phyloP scores from a whole-genome alignment of 2,888 invertebrate species.

The Epinotia demarniana region DNA sequence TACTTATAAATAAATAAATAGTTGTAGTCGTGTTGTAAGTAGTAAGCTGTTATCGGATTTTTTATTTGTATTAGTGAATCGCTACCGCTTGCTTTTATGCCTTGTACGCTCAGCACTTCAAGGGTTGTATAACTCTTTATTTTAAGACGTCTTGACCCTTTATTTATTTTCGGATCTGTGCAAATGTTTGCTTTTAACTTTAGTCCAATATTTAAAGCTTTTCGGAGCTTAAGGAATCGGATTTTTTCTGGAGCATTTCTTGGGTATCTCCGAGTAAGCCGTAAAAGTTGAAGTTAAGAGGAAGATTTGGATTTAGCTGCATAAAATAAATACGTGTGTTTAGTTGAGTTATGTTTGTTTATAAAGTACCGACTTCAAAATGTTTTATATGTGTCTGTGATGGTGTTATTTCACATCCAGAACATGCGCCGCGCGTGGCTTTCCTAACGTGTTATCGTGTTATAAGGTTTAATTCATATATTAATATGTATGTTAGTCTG shows the following conservation, averaged over 20 bases:
- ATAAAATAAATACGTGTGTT: background rate
- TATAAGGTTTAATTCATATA: too few relatives aligned
- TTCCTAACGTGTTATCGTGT: too few relatives aligned
- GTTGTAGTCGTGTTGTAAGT: too few relatives aligned
- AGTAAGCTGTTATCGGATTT: background rate
- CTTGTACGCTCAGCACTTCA: background rate
- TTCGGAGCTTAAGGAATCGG: slow-evolving; percentile 30
- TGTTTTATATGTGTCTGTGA: too few relatives aligned
- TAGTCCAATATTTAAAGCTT: slow-evolving; percentile 29
- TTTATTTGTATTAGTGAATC: background rate
- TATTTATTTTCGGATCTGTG: slow-evolving; percentile 34
- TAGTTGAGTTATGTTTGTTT: background rate
- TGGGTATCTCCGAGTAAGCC: slow-evolving; percentile 6
- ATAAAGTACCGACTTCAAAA: too few relatives aligned
- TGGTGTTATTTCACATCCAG: too few relatives aligned
- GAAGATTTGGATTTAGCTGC: background rate
- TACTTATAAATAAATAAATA: too few relatives aligned
- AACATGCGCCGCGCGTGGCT: too few relatives aligned
- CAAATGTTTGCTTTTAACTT: slow-evolving; percentile 36
- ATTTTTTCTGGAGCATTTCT: slow-evolving; percentile 14
- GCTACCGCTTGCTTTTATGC: slow-evolving; percentile 1
- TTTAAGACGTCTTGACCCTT: slow-evolving; percentile 37
- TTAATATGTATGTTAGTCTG: too few relatives aligned
- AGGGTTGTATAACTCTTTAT: slow-evolving; percentile 36
- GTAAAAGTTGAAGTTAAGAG: slow-evolving; percentile 4